A percentile compares a stretch with the other conserved stretches of the same genome.
These are phyloP conservation scores for Mormyrops boulengeri DNA, from an alignment of 2,797 vertebrate genomes.

Conservation along the genomic window DNA sequence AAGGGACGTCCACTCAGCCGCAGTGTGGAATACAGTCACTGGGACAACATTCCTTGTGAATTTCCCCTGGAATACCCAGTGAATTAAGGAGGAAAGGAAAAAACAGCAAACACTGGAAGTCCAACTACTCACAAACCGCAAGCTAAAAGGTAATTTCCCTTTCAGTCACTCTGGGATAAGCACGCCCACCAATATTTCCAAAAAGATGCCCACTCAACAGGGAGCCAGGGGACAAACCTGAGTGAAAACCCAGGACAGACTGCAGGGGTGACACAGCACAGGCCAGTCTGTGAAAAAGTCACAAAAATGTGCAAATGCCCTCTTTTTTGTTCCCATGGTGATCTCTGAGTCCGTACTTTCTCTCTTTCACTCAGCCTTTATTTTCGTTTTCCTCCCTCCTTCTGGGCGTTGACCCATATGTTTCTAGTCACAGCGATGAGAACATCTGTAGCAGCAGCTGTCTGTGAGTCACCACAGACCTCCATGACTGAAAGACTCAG, in stretches of 20 bases:
- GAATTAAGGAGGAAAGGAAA: background rate
- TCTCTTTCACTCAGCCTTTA: constrained; percentile 1
- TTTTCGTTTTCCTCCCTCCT: background rate
- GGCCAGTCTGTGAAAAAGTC: background rate
- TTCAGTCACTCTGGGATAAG: background rate
- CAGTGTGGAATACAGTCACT: background rate
- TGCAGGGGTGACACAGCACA: background rate
- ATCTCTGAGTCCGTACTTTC: background rate
- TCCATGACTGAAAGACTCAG: background rate
- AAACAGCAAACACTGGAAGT: background rate
- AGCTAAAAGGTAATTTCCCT: background rate
- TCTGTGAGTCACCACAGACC: constrained; percentile 2
- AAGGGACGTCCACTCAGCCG: background rate
- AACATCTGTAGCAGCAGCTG: constrained; percentile 18
- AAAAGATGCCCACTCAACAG: background rate
- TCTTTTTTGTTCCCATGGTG: background rate
- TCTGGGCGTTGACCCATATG: background rate
- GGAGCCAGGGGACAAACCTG: background rate
- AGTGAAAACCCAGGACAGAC: background rate
- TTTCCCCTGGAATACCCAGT: background rate
- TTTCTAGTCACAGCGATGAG: constrained; percentile 5
- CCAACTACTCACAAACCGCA: background rate
- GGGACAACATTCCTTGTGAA: background rate
- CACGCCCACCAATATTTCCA: background rate
- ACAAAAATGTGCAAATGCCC: background rate